Base-by-base conservation (phyloP, 1,140 invertebrate species). In the Procambarus clarkii region DNA sequence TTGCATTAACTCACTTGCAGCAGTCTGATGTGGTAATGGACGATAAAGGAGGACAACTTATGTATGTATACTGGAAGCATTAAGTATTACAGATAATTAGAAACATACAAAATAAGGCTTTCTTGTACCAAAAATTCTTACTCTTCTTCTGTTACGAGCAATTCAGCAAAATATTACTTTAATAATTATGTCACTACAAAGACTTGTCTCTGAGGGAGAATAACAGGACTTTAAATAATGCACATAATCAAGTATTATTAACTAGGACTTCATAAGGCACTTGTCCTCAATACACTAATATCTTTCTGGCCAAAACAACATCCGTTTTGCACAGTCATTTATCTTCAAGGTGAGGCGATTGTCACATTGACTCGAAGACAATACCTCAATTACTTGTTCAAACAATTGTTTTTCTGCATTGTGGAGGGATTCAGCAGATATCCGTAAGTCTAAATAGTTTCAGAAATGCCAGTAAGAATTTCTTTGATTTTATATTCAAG, bases 101-200 rank as follows among this genome's bases (percentile, higher is more conserved):
- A 89, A 34, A 89, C 64, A 89, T 89, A 86, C 83, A 89, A 89
- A 89, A 89, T 82, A 82, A 71, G 78, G 87, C 79, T 74, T 34
- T 74, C 69, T 89, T 89, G 87, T 89, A 89, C 79, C 87, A 89
- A 89, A 86, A 86, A 81, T 76, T 89, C 87, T 82, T 82, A 82
- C 79, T 82, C 44, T 50, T 64, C 34, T 81, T 88, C 58, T 79
- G 24, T 34, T 24, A 60, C 71, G 80, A 60, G 80, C 21, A n/a
- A 60, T 82, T 82, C 50, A 82, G 64, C 54, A 82, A 82, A 82
- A 86, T 54, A 86, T 88, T 88, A 88, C 46, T 88, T 76, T 88
- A 79, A 77, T 78, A n/a, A 34, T 85, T 48, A n/a, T 81, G 78
- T 88, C 58, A 80, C 54, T 44, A 86, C 50, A 50, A 80, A 77